Base-by-base conservation (phyloP, 1,140 invertebrate genomes). In the Cherax destructor region DNA sequence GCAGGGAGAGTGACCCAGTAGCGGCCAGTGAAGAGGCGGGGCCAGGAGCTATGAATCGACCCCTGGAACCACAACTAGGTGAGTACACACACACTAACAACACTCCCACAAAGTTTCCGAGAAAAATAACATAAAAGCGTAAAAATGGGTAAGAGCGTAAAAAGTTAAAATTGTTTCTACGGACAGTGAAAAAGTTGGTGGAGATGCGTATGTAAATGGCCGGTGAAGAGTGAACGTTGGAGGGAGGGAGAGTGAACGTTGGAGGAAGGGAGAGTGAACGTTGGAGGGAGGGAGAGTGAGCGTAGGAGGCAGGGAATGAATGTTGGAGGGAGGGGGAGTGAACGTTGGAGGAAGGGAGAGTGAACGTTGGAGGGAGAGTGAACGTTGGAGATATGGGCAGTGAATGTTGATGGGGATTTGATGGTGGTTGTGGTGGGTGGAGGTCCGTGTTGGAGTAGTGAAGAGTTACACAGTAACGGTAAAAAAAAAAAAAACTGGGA, bases 151-250 rank as follows among this genome's bases (percentile, higher is more conserved):
- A 30, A 74, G 69, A 74, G 11, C 7, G 69, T 74, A 30, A 74
- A 74, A 74, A 74, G 69, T 74, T 74, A 30, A 74, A 74, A 74
- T 74, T 74, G 69, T 74, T n/a, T 74, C 69, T 74, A 30, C 69
- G n/a, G 18, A 10, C n/a, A 30, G 69, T 74, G 69, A 21, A 74
- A 30, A 30, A 74, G n/a, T 74, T 74, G 69, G n/a, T 11, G 24
- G 69, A 74, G 69, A 30, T 4, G 69, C 7, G 69, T 74, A 74
- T n/a, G 61, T 3, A 69, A 18, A 69, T 21, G 13, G 21, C 16
- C 18, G 69, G 69, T 9, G 69, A 9, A 30, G 69, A 30, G 69
- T 30, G 7, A 7, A 30, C 13, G 5, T 21, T 21, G 69, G 69
- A 24, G 69, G 69, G 69, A 6, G n/a, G 69, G 69, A 30, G 69